These are phyloP conservation scores for Manis pentadactyla DNA, from an alignment of 2,797 vertebrate genomes.

Conservation along the genomic window DNA sequence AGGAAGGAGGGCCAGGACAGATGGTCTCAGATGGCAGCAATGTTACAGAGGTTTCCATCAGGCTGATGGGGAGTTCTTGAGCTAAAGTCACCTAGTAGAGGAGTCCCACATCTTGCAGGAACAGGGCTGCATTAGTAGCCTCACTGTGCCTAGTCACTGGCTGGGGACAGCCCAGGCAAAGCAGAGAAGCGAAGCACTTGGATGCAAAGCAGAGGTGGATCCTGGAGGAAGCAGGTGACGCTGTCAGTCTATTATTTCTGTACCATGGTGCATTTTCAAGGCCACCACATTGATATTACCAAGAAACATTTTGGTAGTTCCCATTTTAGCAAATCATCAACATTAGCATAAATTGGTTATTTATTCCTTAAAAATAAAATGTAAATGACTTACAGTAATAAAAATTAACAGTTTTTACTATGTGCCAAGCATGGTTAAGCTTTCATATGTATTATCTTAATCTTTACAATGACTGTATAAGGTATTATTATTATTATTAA, in stretches of 20 bases:
- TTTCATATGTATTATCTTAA: not conserved
- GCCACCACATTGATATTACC: not conserved
- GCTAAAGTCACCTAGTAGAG: not conserved
- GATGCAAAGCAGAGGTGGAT: not conserved
- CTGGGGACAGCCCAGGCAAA: not conserved
- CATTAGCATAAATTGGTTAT: not conserved
- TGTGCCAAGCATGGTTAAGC: not conserved
- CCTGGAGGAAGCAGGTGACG: not conserved
- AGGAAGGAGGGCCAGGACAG: not conserved
- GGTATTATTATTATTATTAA: constrained; percentile 15
- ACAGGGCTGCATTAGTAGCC: not conserved
- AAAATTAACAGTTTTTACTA: constrained; percentile 18
- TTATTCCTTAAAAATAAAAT: constrained; percentile 3
- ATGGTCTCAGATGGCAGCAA: not conserved
- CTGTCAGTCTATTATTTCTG: not conserved
- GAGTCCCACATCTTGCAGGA: not conserved
- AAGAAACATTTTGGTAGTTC: not conserved
- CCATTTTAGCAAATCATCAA: constrained; percentile 10
- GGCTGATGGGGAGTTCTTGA: not conserved
- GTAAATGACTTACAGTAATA: not conserved
- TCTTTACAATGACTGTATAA: not conserved
- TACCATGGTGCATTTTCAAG: not conserved
- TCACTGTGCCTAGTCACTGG: too few relatives aligned
- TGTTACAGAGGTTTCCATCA: not conserved
- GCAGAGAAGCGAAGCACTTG: not conserved